Evolutionary conservation across 2,888 invertebrate species (phyloP), one percentile per base, ranked within the genome.

Genomic region (Acleris cristana): DNA sequence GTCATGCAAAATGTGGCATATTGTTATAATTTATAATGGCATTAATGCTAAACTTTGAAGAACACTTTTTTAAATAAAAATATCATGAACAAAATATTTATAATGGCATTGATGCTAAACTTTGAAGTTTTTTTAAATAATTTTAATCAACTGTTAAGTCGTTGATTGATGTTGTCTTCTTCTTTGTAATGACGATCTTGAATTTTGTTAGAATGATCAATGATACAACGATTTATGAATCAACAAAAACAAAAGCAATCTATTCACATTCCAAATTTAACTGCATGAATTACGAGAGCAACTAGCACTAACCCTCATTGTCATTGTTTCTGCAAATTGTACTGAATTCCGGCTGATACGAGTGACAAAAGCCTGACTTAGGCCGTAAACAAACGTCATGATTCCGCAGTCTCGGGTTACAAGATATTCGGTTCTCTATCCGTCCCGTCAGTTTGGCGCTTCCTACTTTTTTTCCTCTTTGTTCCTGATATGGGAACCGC

Each of bases 331-430:
- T 12, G 14, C 45, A 18, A 45, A 23, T 58, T 40, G 48, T 53
- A 14, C 18, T 48, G 21, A 40, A 55, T 40, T 40, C 18, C 48
- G 48, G 18, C 51, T 16, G 56, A 58, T 48, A 58, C 45, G 34
- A 48, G 44, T 48, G 52, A 67, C 58, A 67, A 58, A 63, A 58
- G 67, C 23, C 57, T 56, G 58, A 53, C 53, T 48, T 7, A 52
- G 49, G 58, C 57, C 68, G 70, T 76, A 79, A 80, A 81, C 78
- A 81, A 75, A 79, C 73, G 73, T 55, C 56, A 70, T 73, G 73
- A 79, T 80, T 77, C 73, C 52, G 74, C 48, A 64, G 79, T 74
- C 74, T 81, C 78, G 73, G 75, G 77, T 82, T 80, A 79, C 80
- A 70, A 70, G 73, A 76, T 78, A 77, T 48, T 57, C 48, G 30